A percentile compares a stretch with the other conserved stretches of the same genome.
Conservation (phyloP, 2,888 invertebrate species). For the Cryptus armator region DNA sequence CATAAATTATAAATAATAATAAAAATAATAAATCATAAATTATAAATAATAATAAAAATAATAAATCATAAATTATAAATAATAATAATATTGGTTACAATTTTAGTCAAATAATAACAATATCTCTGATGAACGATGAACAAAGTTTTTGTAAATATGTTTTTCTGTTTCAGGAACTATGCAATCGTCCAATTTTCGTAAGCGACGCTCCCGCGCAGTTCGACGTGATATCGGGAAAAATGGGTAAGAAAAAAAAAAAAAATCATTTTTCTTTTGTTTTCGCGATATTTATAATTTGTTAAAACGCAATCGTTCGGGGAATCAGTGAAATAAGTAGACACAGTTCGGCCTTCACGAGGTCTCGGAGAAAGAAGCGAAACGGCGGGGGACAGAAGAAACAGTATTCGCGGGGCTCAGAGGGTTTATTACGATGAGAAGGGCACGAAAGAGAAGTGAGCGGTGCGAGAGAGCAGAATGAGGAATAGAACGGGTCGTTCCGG, state of each 20-base stretch:
- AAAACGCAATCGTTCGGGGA: conserved; percentile 26
- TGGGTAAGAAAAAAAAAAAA: conserved; percentile 88
- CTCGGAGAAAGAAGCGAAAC: conserved; percentile 54
- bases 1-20: neutral
- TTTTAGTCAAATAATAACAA: neutral
- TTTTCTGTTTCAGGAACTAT: conserved; percentile 89
- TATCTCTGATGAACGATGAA: conserved; percentile 7
- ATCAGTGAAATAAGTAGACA: neutral
- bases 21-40: neutral
- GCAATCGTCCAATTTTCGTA: conserved; percentile 92
- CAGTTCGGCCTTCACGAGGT: conserved; percentile 53
- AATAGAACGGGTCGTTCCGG: conserved; percentile 75
- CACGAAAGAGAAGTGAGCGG: conserved; percentile 21
- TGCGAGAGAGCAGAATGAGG: conserved; percentile 50
- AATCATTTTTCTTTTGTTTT: neutral
- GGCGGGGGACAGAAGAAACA: conserved; percentile 52
- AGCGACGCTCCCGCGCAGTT: conserved; percentile 92
- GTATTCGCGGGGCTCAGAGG: conserved; percentile 24
- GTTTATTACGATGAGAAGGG: conserved; percentile 49
- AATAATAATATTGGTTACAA: neutral
- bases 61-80: neutral
- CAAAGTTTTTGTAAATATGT: conserved; percentile 61
- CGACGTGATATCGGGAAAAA: conserved; percentile 94
- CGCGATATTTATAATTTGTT: neutral
- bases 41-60: neutral